phyloP scores from a whole-genome alignment of 2,797 vertebrate genomes.

The Poecilia velifera region DNA sequence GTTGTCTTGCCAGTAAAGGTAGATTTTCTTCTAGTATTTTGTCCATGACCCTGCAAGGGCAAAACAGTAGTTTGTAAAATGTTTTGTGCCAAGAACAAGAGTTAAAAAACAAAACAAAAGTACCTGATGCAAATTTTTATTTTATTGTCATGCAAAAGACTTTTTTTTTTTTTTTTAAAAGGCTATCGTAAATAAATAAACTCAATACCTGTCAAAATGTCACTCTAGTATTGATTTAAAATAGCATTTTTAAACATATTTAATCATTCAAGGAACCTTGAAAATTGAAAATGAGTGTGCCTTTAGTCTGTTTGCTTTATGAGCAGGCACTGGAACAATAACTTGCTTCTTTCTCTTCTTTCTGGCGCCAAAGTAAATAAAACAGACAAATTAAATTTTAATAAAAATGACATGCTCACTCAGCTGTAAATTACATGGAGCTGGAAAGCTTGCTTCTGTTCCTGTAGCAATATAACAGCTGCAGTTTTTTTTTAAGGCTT shows the following conservation, averaged over 20 bases:
- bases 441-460: neutral
- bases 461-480: slow-evolving; percentile 9
- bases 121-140: neutral
- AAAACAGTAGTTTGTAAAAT: neutral
- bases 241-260: slow-evolving; percentile 13
- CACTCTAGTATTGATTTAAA: slow-evolving; percentile 1
- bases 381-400: slow-evolving; percentile 3
- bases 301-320: slow-evolving; percentile 8
- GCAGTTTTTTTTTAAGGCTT: neutral
- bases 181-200: slow-evolving; percentile 21
- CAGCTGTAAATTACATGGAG: neutral
- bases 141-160: neutral
- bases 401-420: slow-evolving; percentile 8
- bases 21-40: neutral
- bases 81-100: neutral
- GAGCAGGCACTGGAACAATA: neutral
- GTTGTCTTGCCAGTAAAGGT: neutral
- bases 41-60: neutral
- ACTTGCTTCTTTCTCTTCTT: slow-evolving; percentile 1
- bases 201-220: slow-evolving; percentile 9
- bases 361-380: neutral
- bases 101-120: slow-evolving; percentile 5
- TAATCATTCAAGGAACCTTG: slow-evolving; percentile 1
- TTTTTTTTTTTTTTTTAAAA: neutral
- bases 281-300: slow-evolving; percentile 10